A percentile compares a stretch with the other conserved stretches of the same genome.
phyloP scores from a whole-genome alignment of 2,888 invertebrate genomes.

The Taenaris catops region DNA sequence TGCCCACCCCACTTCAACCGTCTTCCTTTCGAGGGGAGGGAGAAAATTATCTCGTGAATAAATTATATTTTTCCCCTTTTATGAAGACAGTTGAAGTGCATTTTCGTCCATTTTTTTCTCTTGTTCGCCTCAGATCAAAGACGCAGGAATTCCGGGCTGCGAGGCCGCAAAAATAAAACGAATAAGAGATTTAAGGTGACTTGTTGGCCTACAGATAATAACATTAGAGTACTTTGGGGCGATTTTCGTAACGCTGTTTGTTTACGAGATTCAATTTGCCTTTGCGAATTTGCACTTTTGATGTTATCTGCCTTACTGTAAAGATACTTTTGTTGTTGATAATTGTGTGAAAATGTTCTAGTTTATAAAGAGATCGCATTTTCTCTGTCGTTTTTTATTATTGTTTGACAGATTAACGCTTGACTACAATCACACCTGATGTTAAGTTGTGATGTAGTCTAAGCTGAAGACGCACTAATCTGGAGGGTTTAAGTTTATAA shows the following conservation, averaged over 20 bases:
- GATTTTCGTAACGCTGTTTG: conserved; percentile 57
- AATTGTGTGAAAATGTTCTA: conserved; percentile 1
- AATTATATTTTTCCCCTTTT: conserved; percentile 76
- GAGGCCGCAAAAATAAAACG: conserved; percentile 70
- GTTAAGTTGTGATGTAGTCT: too few relatives aligned
- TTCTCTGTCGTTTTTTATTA: too few relatives aligned
- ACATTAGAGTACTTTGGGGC: conserved; percentile 63
- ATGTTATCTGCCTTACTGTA: conserved; percentile 18
- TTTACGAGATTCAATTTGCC: conserved; percentile 60
- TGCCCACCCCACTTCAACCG: conserved; percentile 57
- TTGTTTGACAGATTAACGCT: too few relatives aligned
- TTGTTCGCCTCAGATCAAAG: conserved; percentile 70
- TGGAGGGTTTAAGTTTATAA: too few relatives aligned
- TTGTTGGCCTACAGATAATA: conserved; percentile 70
- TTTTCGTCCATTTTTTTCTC: conserved; percentile 70
- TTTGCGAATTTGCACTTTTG: conserved; percentile 39
- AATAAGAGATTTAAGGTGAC: conserved; percentile 74
- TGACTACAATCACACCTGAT: too few relatives aligned
- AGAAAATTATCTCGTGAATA: conserved; percentile 80
- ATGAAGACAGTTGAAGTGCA: conserved; percentile 77
- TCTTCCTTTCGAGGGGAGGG: conserved; percentile 59
- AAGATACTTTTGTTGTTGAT: conserved; percentile 17
- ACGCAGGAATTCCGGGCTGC: conserved; percentile 63
- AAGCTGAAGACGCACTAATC: too few relatives aligned
- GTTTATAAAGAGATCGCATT: too few relatives aligned